Conservation (phyloP, 2,797 vertebrate species). For the Psittacula echo region DNA sequence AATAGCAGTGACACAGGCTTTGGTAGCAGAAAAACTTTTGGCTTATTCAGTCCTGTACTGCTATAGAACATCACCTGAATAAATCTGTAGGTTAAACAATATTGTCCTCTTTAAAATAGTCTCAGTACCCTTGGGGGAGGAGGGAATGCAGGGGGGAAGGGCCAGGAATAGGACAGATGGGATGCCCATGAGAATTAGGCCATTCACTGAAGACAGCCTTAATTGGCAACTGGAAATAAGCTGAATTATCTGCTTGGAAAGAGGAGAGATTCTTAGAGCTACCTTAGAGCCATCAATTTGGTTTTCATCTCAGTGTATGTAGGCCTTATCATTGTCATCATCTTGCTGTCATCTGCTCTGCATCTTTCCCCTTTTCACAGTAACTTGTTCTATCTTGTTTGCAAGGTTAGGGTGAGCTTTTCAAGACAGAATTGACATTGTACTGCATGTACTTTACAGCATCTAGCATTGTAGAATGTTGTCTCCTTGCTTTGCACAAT, state of each 20-base stretch:
- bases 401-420: background rate
- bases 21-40: background rate
- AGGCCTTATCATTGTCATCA: background rate
- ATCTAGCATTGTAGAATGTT: background rate
- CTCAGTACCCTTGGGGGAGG: background rate
- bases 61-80: background rate
- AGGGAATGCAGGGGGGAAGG: background rate
- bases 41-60: conserved; percentile 11
- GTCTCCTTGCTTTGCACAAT: background rate
- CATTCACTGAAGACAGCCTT: background rate
- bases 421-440: conserved; percentile 18
- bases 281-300: conserved; percentile 15
- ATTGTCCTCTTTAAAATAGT: background rate
- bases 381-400: conserved; percentile 52
- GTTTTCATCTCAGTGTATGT: background rate
- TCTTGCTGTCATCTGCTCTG: conserved; percentile 44
- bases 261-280: conserved; percentile 5
- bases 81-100: background rate
- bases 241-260: conserved; percentile 36
- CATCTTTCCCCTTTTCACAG: conserved; percentile 26
- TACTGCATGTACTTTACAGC: conserved; percentile 43
- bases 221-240: conserved; percentile 45
- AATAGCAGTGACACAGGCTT: background rate
- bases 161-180: conserved; percentile 44
- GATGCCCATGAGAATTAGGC: conserved; percentile 51